These are phyloP conservation scores for Argyra leucocephala DNA, from an alignment of 2,888 invertebrate species.

Conservation along the genomic window DNA sequence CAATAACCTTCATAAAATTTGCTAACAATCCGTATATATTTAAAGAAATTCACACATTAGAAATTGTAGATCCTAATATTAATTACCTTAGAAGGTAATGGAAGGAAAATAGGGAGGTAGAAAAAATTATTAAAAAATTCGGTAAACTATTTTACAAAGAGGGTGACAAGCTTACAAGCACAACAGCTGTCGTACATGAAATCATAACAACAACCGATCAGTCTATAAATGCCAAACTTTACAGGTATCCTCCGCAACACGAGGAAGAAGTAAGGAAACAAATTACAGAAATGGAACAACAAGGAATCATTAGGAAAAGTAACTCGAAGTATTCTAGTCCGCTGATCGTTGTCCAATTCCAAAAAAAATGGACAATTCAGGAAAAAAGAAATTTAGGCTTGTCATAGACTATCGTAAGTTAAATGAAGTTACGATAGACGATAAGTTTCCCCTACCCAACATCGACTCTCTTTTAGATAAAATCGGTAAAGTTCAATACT, in stretches of 20 bases:
- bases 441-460: no score
- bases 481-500: no score
- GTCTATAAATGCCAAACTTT: conserved; percentile 16
- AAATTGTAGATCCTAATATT: conserved; percentile 10
- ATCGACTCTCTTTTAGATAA: no score
- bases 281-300: not conserved
- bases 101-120: conserved; percentile 9
- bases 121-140: conserved; percentile 15
- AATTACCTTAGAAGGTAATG: not conserved
- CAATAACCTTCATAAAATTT: no score
- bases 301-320: conserved; percentile 9
- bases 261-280: conserved; percentile 11
- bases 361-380: no score
- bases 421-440: no score
- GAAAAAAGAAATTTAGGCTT: no score
- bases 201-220: conserved; percentile 15
- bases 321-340: conserved; percentile 11
- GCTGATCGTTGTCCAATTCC: conserved; percentile 10
- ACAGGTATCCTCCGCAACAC: conserved; percentile 14
- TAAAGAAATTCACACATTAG: not conserved
- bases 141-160: conserved; percentile 16
- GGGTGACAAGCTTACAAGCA: conserved; percentile 15
- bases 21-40: no score
- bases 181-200: conserved; percentile 13
- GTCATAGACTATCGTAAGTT: no score